Evolutionary conservation across 1,140 invertebrate genomes (phyloP), one percentile per base, ranked within the genome.

Genomic region (Manduca sexta): DNA sequence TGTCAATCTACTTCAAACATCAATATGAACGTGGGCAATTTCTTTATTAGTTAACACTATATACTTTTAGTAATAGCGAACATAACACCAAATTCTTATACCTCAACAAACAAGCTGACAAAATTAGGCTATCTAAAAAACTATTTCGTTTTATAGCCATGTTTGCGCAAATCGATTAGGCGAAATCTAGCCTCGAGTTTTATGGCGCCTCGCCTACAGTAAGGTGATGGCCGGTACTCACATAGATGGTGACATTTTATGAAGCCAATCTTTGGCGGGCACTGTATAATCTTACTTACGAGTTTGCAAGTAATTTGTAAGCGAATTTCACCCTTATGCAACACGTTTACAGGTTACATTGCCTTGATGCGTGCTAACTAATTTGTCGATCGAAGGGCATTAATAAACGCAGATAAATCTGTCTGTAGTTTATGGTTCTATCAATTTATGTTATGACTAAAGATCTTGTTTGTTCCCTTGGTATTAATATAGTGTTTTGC

Each of bases 161-260:
- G n/a, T n/a, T n/a, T n/a, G n/a, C n/a, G n/a, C n/a, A n/a, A n/a
- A n/a, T n/a, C n/a, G n/a, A n/a, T n/a, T n/a, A n/a, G n/a, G n/a
- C n/a, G n/a, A n/a, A n/a, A n/a, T 11, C 18, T 21, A 8, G 3
- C 15, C 41, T 1, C 37, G 11, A 11, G 16, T 15, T 15, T 14
- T 39, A 10, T 45, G 37, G 47, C 55, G 40, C 8, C 10, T 42
- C 31, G 2, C 2, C 45, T 34, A 29, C 18, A 37, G 29, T 42
- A 56, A 46, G 45, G 55, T 59, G 51, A 56, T 65, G 51, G 44
- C 47, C 49, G 35, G 42, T 54, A 59, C 54, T 61, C 47, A 62
- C 55, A 41, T 54, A 53, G 52, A 56, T 54, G 58, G 49, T 59
- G 63, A 45, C 55, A 53, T 53, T 65, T 65, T 61, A 65, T 48